Evolutionary conservation across 2,888 invertebrate genomes (phyloP).

Genomic region (Auanema sp.): DNA sequence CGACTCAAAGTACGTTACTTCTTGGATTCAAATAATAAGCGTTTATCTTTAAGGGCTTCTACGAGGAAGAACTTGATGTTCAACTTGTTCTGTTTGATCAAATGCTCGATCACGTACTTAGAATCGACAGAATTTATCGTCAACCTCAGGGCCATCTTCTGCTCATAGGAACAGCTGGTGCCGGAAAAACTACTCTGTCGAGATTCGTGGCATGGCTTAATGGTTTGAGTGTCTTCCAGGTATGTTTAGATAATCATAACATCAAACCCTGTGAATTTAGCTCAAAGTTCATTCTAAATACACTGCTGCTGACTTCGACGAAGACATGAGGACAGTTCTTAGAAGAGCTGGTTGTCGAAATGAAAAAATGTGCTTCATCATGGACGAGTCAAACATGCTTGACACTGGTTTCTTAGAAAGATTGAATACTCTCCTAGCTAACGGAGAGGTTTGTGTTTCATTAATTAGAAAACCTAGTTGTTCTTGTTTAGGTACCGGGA

Average conservation of each 20-base stretch:
- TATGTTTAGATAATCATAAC: conserved; percentile 75
- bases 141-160: conserved; percentile 85
- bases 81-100: conserved; percentile 97
- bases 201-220: conserved; percentile 99
- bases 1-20: conserved; percentile 74
- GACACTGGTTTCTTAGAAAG: conserved; percentile 98
- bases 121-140: conserved; percentile 97
- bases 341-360: conserved; percentile 72
- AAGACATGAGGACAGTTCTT: conserved; percentile 80
- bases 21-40: background rate
- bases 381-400: conserved; percentile 92
- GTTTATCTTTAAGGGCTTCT: conserved; percentile 77
- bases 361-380: conserved; percentile 97
- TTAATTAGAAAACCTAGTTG: too few relatives aligned
- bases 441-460: conserved; percentile 86
- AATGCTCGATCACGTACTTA: conserved; percentile 93
- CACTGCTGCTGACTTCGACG: conserved; percentile 96
- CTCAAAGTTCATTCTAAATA: conserved; percentile 93
- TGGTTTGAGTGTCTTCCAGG: conserved; percentile 96
- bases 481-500: conserved; percentile 66
- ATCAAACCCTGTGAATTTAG: conserved; percentile 23
- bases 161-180: conserved; percentile 96
- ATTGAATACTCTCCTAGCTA: conserved; percentile 97
- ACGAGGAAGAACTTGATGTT: conserved; percentile 98
- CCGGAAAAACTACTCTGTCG: conserved; percentile 97